Conservation (phyloP, 1,140 invertebrate species). For the Hyles euphorbiae region DNA sequence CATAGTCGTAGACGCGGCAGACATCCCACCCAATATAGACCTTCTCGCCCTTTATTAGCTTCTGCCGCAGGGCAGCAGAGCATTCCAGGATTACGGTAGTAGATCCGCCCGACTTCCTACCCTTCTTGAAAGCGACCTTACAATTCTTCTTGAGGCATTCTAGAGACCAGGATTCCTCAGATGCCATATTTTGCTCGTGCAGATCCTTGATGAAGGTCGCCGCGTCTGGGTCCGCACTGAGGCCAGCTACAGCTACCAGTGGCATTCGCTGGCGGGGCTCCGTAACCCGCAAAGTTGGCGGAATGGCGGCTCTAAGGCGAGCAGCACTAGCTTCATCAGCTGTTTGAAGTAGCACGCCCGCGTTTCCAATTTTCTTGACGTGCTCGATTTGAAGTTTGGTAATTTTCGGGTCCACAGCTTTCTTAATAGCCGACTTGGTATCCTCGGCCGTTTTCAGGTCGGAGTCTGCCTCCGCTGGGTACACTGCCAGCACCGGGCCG, state of each 20-base stretch:
- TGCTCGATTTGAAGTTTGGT: conserved; percentile 1
- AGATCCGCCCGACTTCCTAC: background rate
- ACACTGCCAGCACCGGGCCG: background rate
- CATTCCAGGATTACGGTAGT: conserved; percentile 9
- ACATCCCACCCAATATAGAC: conserved; percentile 22
- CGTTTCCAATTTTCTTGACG: conserved; percentile 16
- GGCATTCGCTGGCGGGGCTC: conserved; percentile 9
- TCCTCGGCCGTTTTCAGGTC: conserved; percentile 9
- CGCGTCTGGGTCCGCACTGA: background rate
- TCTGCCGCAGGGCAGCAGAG: conserved; percentile 2
- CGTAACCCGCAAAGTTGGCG: conserved; percentile 5
- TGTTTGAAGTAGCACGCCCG: conserved; percentile 16
- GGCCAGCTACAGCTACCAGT: conserved; percentile 2
- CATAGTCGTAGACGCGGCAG: conserved; percentile 15
- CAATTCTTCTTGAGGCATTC: background rate
- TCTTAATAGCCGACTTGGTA: conserved; percentile 3
- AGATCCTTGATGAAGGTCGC: conserved; percentile 2
- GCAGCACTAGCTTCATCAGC: background rate
- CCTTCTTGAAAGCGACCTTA: conserved; percentile 8
- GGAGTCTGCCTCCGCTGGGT: background rate
- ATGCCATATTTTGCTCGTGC: conserved; percentile 8
- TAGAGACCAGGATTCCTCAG: conserved; percentile 2
- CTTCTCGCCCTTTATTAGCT: background rate
- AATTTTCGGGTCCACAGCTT: background rate
- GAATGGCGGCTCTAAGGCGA: conserved; percentile 4